A percentile compares a stretch with the other conserved stretches of the same genome.
Conservation (phyloP, 2,113 vertebrate genomes). For the Bettongia penicillata region DNA sequence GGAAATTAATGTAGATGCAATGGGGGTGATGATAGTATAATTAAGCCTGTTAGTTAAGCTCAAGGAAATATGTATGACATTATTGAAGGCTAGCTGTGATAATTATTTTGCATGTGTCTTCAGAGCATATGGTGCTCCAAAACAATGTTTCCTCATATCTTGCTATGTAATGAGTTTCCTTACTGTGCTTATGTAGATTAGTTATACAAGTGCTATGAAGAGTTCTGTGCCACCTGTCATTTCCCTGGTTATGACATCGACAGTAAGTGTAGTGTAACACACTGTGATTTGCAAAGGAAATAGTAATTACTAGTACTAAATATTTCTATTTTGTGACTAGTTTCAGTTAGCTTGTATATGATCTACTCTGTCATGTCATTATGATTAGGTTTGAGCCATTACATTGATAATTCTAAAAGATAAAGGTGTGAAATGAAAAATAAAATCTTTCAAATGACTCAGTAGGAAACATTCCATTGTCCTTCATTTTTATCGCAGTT, state of each 20-base stretch:
- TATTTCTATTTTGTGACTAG: not conserved
- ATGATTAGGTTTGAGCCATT: not conserved
- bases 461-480: not conserved
- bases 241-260: conserved; percentile 37
- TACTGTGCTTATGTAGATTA: conserved; percentile 65
- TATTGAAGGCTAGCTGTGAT: conserved; percentile 45
- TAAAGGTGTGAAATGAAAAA: not conserved
- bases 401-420: not conserved
- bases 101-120: conserved; percentile 66
- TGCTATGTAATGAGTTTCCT: conserved; percentile 70
- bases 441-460: not conserved
- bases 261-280: conserved; percentile 43
- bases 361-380: not conserved
- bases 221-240: conserved; percentile 58
- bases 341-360: conserved; percentile 7
- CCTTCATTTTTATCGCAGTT: not conserved
- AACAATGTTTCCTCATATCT: conserved; percentile 72
- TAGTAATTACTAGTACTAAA: conserved; percentile 17
- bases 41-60: conserved; percentile 62
- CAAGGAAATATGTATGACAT: conserved; percentile 45
- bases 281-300: conserved; percentile 27
- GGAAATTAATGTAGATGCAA: conserved; percentile 38
- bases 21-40: conserved; percentile 42
- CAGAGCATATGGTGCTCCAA: conserved; percentile 68
- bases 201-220: conserved; percentile 51